phyloP scores from a whole-genome alignment of 1,140 invertebrate genomes.

The Pseudachorutes palmiensis region DNA sequence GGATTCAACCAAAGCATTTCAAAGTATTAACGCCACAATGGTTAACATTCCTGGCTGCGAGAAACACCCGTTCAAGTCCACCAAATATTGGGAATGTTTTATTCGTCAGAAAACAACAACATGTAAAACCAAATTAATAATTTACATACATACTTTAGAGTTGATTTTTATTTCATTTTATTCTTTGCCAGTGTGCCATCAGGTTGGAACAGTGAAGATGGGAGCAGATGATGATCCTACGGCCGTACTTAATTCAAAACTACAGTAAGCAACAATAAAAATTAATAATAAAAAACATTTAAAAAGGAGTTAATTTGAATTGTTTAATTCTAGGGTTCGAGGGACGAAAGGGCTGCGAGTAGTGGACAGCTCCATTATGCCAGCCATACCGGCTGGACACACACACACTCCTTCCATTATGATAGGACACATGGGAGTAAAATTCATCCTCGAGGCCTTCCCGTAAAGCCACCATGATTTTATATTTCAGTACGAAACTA shows the following conservation, averaged over 20 bases:
- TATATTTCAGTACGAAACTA: no score
- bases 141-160: no score
- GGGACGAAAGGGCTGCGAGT: not conserved
- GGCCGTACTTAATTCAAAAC: not conserved
- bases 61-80: not conserved
- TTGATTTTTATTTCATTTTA: no score
- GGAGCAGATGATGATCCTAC: not conserved
- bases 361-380: not conserved
- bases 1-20: not conserved
- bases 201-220: not conserved
- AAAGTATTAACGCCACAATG: not conserved
- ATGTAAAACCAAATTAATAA: no score
- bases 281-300: not conserved
- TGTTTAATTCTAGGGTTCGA: not conserved
- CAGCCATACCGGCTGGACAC: not conserved
- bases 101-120: not conserved
- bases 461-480: no score
- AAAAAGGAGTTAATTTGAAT: not conserved
- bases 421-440: not conserved
- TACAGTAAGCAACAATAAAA: not conserved
- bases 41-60: not conserved
- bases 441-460: slow-evolving; percentile 6
- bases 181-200: slow-evolving; percentile 1
- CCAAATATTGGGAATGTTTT: not conserved
- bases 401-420: not conserved